Conservation (phyloP, 2,888 invertebrate species). For the Zygogramma bicolorata region DNA sequence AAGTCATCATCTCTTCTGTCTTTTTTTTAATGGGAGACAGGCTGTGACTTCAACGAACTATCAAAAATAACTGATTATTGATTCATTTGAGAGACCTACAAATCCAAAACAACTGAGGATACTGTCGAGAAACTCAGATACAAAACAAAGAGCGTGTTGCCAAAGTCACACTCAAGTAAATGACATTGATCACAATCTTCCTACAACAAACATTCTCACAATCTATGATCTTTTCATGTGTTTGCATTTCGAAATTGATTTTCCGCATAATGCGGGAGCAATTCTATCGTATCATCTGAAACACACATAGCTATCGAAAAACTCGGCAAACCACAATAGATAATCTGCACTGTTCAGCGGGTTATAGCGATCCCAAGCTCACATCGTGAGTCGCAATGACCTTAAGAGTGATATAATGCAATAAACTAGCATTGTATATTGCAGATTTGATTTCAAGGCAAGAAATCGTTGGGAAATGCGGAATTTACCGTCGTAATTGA, state of each 20-base stretch:
- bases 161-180: not conserved
- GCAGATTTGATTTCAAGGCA: conserved; percentile 29
- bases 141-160: not conserved
- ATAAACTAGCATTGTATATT: conserved; percentile 32
- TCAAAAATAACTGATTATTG: too few species aligned
- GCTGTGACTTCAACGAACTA: too few species aligned
- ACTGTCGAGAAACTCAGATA: too few species aligned
- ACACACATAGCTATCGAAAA: conserved; percentile 1
- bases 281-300: not conserved
- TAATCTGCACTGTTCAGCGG: conserved; percentile 20
- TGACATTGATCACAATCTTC: not conserved
- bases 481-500: conserved; percentile 25
- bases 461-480: conserved; percentile 32
- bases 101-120: too few species aligned
- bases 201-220: not conserved
- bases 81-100: too few species aligned
- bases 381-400: conserved; percentile 28
- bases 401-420: conserved; percentile 31
- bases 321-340: conserved; percentile 7
- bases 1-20: too few species aligned
- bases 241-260: conserved; percentile 3
- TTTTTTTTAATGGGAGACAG: too few species aligned
- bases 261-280: not conserved
- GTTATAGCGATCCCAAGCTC: conserved; percentile 21
- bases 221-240: conserved; percentile 4